These are phyloP conservation scores for Oryzias sinensis DNA, from an alignment of 2,797 vertebrate genomes.

Conservation along the genomic window DNA sequence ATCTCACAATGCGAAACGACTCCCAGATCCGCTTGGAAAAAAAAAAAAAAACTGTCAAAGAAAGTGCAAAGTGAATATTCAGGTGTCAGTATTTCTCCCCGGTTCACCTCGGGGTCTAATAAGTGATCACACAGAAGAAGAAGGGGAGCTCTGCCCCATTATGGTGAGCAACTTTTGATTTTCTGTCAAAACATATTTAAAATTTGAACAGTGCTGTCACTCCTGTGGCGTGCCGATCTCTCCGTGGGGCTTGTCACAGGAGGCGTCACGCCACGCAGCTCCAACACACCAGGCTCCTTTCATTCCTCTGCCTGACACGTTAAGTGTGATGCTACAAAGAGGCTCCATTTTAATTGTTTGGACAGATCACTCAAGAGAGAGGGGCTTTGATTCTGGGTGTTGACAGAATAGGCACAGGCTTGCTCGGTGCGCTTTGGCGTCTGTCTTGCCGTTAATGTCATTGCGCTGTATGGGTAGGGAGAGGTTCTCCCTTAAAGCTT, in stretches of 20 bases:
- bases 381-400: constrained; percentile 71
- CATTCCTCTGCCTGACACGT: constrained; percentile 73
- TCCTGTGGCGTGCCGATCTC: constrained; percentile 63
- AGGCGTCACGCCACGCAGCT: constrained; percentile 58
- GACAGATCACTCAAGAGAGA: constrained; percentile 77
- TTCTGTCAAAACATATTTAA: constrained; percentile 82
- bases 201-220: constrained; percentile 73
- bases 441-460: constrained; percentile 43
- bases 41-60: constrained; percentile 54
- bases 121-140: constrained; percentile 68
- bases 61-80: constrained; percentile 72
- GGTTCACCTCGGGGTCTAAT: constrained; percentile 71
- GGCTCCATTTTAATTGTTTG: constrained; percentile 80
- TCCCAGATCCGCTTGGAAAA: constrained; percentile 59
- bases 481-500: constrained; percentile 5
- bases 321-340: constrained; percentile 78
- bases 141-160: constrained; percentile 65
- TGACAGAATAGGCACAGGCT: constrained; percentile 81
- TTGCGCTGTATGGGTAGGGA: constrained; percentile 42
- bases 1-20: constrained; percentile 65
- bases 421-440: constrained; percentile 56
- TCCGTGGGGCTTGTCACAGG: constrained; percentile 71
- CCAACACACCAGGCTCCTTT: constrained; percentile 67
- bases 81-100: constrained; percentile 72
- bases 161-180: constrained; percentile 78